phyloP scores from a whole-genome alignment of 1,140 invertebrate genomes.

The Leptonema lineaticorne region DNA sequence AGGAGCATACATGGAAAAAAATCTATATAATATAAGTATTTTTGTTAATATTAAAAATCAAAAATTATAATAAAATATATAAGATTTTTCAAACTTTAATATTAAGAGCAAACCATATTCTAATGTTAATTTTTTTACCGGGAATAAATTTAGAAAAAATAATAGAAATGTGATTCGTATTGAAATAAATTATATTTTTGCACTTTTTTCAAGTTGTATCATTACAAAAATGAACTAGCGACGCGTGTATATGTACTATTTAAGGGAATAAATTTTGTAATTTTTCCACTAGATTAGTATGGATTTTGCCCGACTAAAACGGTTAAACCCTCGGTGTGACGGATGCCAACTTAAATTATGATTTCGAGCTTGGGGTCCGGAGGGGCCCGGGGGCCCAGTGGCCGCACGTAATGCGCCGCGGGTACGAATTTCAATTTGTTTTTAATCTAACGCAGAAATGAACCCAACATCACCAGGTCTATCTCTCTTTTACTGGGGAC shows the following conservation, averaged over 20 bases:
- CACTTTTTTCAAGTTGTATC: no score
- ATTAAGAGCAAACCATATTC: no score
- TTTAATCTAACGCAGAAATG: slow-evolving; percentile 36
- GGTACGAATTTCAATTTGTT: slow-evolving; percentile 36
- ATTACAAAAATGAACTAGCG: no score
- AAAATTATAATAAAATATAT: no score
- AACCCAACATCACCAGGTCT: slow-evolving; percentile 1
- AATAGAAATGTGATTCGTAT: no score
- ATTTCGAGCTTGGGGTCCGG: not conserved
- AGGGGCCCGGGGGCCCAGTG: slow-evolving; percentile 1
- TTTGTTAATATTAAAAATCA: no score
- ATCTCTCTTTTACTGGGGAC: not conserved
- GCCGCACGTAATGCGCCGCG: slow-evolving; percentile 25
- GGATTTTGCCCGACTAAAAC: not conserved
- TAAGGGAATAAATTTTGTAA: not conserved
- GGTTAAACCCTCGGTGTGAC: not conserved
- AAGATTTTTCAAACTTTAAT: no score
- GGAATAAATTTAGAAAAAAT: no score
- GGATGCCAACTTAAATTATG: slow-evolving; percentile 9
- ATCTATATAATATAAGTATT: no score
- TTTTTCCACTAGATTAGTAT: not conserved
- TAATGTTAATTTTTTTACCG: no score
- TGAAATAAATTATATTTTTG: no score
- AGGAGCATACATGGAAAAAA: no score
- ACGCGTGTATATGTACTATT: not conserved